A percentile compares a stretch with the other conserved stretches of the same genome.
phyloP scores from a whole-genome alignment of 2,888 invertebrate genomes.

The Philopedon plagiatum region DNA sequence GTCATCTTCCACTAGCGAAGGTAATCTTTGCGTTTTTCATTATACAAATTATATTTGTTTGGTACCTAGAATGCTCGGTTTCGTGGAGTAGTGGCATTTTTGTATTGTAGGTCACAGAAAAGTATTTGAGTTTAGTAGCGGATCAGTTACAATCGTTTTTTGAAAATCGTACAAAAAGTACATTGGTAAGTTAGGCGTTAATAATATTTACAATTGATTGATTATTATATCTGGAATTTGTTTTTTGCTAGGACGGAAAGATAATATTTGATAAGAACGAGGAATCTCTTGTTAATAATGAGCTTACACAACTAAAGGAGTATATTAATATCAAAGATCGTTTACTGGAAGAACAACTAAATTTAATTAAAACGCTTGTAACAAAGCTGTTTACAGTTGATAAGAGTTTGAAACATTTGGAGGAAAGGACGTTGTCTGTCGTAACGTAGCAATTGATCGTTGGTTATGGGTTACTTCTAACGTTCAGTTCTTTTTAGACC shows the following conservation, averaged over 20 bases:
- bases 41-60: too few species aligned
- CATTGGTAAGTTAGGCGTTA: constrained; percentile 30
- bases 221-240: neutral
- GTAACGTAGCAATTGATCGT: constrained; percentile 41
- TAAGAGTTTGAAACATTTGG: constrained; percentile 50
- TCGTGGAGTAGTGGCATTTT: neutral
- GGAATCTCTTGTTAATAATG: constrained; percentile 31
- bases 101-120: constrained; percentile 42
- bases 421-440: constrained; percentile 52
- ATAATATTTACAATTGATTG: neutral
- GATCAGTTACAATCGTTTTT: constrained; percentile 38
- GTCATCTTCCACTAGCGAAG: too few species aligned
- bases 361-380: constrained; percentile 55
- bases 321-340: constrained; percentile 53
- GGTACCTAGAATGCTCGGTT: too few species aligned
- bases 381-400: constrained; percentile 51
- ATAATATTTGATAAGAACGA: neutral
- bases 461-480: constrained; percentile 1
- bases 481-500: constrained; percentile 25
- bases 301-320: constrained; percentile 43
- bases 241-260: constrained; percentile 9
- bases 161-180: constrained; percentile 14
- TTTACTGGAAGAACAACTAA: constrained; percentile 54
- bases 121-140: constrained; percentile 40
- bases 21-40: too few species aligned